Evolutionary conservation across 2,888 invertebrate genomes (phyloP), one percentile per base, ranked within the genome.

Genomic region (Patella pellucida): DNA sequence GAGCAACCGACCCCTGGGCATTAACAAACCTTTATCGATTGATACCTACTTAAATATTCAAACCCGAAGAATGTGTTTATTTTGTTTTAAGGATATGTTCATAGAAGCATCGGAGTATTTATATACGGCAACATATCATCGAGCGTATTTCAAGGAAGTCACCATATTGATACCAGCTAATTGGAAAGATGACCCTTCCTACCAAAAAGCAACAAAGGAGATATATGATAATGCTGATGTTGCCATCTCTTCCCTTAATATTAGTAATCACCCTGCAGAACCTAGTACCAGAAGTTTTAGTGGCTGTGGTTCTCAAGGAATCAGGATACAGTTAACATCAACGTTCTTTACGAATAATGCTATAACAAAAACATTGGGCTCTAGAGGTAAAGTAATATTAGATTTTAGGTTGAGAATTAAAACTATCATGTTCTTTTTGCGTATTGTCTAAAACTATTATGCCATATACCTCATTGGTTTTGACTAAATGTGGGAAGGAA

Each of bases 141-240:
- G 86, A 19, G 86, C 86, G 0, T 86, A 92, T 85, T 92, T 94
- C 84, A 92, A 93, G 77, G 92, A 93, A 69, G 92, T 94, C 79
- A 93, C 93, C 75, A 93, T 94, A 71, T 90, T 94, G 78, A 91
- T 94, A 73, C 94, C 94, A 4, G 86, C 92, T 31, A 91, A 92
- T 23, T 94, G 94, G 94, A 56, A 78, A 23, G 68, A 67, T 3
- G 76, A 79, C 5, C 73, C 79, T 11, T 74, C 80, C 14, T 41
- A 41, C 41, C 41, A 41, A 41, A 41, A 41, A 41, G 41, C 41
- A 41, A 41, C 41, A 9, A 41, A 41, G 1, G 78, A 82, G 51
- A 71, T 77, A 12, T 76, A 83, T 72, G 77, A 75, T 68, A 85
- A 90, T 56, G 91, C 93, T 19, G 93, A 94, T 85, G 90, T 94